These are phyloP conservation scores for Esox masquinongy DNA, from an alignment of 2,797 vertebrate species.

Conservation along the genomic window DNA sequence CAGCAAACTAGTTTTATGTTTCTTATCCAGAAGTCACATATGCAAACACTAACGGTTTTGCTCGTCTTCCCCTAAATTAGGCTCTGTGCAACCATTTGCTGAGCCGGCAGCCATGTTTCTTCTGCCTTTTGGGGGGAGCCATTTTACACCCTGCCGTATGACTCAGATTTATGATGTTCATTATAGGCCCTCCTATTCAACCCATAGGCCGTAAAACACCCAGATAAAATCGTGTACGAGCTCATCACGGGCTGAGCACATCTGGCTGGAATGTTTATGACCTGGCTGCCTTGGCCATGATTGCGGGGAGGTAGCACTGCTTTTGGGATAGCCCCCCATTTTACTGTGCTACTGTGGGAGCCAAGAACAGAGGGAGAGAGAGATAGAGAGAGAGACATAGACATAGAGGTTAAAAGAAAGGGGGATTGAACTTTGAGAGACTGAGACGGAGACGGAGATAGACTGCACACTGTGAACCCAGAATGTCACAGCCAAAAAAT, in stretches of 20 bases:
- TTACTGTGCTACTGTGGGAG: constrained; percentile 46
- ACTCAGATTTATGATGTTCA: constrained; percentile 65
- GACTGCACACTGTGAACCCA: constrained; percentile 1
- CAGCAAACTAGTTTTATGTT: too few species aligned
- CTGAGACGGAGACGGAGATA: neutral
- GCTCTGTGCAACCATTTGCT: constrained; percentile 14
- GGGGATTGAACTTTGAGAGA: neutral
- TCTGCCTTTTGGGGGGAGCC: constrained; percentile 21
- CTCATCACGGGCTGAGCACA: constrained; percentile 13
- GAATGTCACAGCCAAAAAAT: constrained; percentile 19
- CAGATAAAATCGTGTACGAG: constrained; percentile 45
- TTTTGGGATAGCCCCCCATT: constrained; percentile 51
- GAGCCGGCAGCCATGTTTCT: constrained; percentile 38
- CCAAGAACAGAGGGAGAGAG: constrained; percentile 22
- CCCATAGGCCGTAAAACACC: constrained; percentile 57
- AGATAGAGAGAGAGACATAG: constrained; percentile 17
- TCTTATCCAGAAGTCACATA: constrained; percentile 13
- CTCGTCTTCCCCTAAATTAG: constrained; percentile 9
- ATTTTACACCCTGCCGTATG: constrained; percentile 35
- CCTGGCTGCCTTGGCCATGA: constrained; percentile 27
- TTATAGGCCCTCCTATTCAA: constrained; percentile 54
- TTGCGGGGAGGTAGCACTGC: constrained; percentile 29
- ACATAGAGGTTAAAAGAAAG: neutral
- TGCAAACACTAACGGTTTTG: constrained; percentile 28
- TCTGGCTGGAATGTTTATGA: constrained; percentile 46